Evolutionary conservation across 2,888 invertebrate genomes (phyloP).

Genomic region (Halocaridina rubra): DNA sequence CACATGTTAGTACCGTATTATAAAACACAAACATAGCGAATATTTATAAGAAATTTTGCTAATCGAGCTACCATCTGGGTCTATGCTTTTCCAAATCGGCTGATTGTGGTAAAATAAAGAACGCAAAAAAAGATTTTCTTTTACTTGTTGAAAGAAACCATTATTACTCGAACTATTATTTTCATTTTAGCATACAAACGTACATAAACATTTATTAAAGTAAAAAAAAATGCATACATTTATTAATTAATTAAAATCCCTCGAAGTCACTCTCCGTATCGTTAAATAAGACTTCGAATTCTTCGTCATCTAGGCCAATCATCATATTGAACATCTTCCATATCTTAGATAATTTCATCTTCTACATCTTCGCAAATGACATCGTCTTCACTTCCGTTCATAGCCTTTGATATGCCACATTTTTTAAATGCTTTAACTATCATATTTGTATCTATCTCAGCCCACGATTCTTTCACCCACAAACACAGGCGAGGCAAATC

Average conservation of each 20-base stretch:
- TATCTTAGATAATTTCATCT: not conserved
- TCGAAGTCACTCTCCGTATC: not conserved
- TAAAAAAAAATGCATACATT: not conserved
- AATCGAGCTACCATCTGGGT: no score
- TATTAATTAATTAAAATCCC: not conserved
- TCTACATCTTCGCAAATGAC: not conserved
- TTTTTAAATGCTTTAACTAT: not conserved
- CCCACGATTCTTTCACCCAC: not conserved
- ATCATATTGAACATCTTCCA: not conserved
- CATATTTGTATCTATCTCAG: not conserved
- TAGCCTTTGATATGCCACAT: not conserved
- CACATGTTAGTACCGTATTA: no score
- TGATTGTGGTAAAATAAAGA: no score
- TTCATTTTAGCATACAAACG: not conserved
- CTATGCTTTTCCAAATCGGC: no score
- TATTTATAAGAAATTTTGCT: no score
- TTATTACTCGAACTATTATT: not conserved
- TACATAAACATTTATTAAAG: not conserved
- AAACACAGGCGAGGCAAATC: not conserved
- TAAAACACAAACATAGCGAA: no score
- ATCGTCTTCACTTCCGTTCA: not conserved
- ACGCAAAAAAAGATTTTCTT: no score
- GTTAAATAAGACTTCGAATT: not conserved
- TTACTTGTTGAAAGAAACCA: not conserved
- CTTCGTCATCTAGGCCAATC: not conserved